A percentile compares a stretch with the other conserved stretches of the same genome.
phyloP scores from a whole-genome alignment of 2,113 vertebrate genomes.

The Atherinomorus stipes region DNA sequence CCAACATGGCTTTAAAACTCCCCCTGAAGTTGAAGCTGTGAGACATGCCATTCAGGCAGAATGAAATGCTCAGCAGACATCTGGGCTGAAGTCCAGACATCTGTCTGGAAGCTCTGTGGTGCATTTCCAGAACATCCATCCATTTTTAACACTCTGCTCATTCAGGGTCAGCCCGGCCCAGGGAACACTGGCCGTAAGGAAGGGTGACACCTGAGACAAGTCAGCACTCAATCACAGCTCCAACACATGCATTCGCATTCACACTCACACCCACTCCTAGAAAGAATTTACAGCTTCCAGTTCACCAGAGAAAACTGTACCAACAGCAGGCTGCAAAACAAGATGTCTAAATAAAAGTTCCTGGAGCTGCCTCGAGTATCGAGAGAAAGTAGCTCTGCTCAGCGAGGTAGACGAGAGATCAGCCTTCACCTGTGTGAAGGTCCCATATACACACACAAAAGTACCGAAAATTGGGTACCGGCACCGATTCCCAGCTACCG shows the following conservation, averaged over 20 bases:
- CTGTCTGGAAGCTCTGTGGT: not conserved
- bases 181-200: slow-evolving; percentile 7
- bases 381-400: not conserved
- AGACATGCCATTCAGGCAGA: not conserved
- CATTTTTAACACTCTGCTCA: slow-evolving; percentile 24
- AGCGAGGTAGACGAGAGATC: slow-evolving; percentile 15
- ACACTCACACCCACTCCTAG: slow-evolving; percentile 26
- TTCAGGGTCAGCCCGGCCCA: slow-evolving; percentile 22
- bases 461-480: too few relatives aligned
- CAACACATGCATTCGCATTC: slow-evolving; percentile 20
- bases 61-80: not conserved
- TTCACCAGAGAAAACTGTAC: slow-evolving; percentile 24
- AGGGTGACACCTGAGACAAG: slow-evolving; percentile 14
- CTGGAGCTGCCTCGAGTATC: not conserved
- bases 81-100: not conserved
- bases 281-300: slow-evolving; percentile 29
- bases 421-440: not conserved
- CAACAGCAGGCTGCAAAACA: slow-evolving; percentile 1
- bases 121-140: slow-evolving; percentile 7
- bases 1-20: too few relatives aligned
- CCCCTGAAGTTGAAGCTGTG: too few relatives aligned
- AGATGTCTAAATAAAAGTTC: not conserved
- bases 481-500: too few relatives aligned
- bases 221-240: slow-evolving; percentile 20
- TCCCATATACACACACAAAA: too few relatives aligned